Conservation (phyloP, 92 coral and sea anemone species). For the Palythoa heliodiscus region DNA sequence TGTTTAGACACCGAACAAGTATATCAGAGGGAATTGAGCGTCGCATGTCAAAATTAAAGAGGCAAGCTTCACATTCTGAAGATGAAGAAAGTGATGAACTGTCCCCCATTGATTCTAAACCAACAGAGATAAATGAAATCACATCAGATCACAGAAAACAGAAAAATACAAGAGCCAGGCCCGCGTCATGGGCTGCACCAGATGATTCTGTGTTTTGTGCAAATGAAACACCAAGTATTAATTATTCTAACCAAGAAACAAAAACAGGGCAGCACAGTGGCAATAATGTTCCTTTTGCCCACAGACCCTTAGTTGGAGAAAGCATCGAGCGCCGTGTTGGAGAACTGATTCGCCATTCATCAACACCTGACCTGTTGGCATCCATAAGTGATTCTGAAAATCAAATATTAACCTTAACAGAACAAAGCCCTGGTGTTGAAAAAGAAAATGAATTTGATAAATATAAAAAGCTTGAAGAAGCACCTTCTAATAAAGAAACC, state of each 20-base stretch:
- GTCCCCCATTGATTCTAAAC: slow-evolving; percentile 10
- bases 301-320: slow-evolving; percentile 6
- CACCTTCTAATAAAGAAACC: neutral
- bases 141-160: slow-evolving; percentile 1
- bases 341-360: slow-evolving; percentile 41
- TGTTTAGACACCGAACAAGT: slow-evolving; percentile 71
- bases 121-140: slow-evolving; percentile 2
- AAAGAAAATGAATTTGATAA: neutral
- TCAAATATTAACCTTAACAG: neutral
- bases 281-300: slow-evolving; percentile 6
- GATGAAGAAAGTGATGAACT: slow-evolving; percentile 45
- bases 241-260: neutral
- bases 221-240: neutral
- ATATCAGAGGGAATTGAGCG: slow-evolving; percentile 81
- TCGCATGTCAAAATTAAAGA: slow-evolving; percentile 72
- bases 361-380: slow-evolving; percentile 31
- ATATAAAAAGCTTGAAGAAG: neutral
- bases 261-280: neutral
- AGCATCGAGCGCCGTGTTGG: slow-evolving; percentile 37
- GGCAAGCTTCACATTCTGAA: slow-evolving; percentile 67
- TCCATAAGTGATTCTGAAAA: slow-evolving; percentile 6
- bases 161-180: slow-evolving; percentile 17
- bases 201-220: neutral
- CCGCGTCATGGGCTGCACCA: slow-evolving; percentile 19
- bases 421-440: neutral